A percentile compares a stretch with the other conserved stretches of the same genome.
These are phyloP conservation scores for Cartodere bifasciata DNA, from an alignment of 2,888 invertebrate species.

Conservation along the genomic window DNA sequence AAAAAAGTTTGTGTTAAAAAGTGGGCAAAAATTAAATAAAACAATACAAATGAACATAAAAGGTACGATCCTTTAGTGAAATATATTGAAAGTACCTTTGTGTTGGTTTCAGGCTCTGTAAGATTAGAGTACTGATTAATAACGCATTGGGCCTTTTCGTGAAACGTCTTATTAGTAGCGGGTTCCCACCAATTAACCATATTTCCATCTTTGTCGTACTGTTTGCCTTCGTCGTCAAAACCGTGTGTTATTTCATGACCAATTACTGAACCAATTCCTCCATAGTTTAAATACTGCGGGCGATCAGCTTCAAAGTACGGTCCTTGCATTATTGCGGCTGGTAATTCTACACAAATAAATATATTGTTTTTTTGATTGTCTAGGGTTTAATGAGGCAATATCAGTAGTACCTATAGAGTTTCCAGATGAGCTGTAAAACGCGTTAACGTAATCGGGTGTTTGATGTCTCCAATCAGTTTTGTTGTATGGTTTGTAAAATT, in stretches of 20 bases:
- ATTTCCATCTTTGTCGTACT: slow-evolving; percentile 78
- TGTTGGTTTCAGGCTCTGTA: slow-evolving; percentile 53
- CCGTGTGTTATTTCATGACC: slow-evolving; percentile 81
- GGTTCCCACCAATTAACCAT: slow-evolving; percentile 80
- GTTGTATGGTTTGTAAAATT: slow-evolving; percentile 38
- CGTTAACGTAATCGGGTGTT: slow-evolving; percentile 42
- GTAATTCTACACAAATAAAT: slow-evolving; percentile 52
- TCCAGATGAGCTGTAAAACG: slow-evolving; percentile 40
- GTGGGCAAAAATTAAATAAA: not conserved
- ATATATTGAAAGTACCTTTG: too few species aligned
- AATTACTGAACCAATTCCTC: slow-evolving; percentile 72
- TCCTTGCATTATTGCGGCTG: slow-evolving; percentile 78
- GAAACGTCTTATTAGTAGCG: slow-evolving; percentile 61
- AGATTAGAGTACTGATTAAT: slow-evolving; percentile 82
- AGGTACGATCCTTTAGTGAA: slow-evolving; percentile 10
- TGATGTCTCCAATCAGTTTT: slow-evolving; percentile 43
- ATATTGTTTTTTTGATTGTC: slow-evolving; percentile 6
- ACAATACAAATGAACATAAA: not conserved
- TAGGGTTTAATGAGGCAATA: not conserved
- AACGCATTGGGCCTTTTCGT: slow-evolving; percentile 69
- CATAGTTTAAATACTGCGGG: slow-evolving; percentile 77
- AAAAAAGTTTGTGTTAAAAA: slow-evolving; percentile 11
- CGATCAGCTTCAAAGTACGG: slow-evolving; percentile 72
- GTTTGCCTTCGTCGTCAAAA: slow-evolving; percentile 69
- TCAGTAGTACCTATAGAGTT: slow-evolving; percentile 37